A percentile compares a stretch with the other conserved stretches of the same genome.
Evolutionary conservation across 2,888 invertebrate genomes (phyloP).

Genomic region (Volucella inanis): DNA sequence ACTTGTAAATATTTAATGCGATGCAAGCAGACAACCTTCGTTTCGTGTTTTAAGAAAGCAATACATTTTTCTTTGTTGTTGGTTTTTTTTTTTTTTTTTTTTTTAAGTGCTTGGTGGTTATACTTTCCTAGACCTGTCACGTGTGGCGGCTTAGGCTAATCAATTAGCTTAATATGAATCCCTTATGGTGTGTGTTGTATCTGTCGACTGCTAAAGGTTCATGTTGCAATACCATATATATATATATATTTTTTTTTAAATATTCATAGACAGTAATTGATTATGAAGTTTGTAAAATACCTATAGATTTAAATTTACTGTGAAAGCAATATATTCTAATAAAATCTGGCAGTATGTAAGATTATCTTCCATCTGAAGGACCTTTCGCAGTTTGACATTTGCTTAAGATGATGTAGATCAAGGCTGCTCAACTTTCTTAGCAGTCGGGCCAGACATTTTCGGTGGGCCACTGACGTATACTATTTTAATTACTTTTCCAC

Average conservation of each 20-base stretch:
- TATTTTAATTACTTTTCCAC: no score
- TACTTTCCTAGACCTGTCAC: conserved; percentile 38
- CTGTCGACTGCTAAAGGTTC: conserved; percentile 2
- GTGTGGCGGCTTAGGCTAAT: conserved; percentile 41
- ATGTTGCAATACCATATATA: conserved; percentile 2
- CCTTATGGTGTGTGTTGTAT: conserved; percentile 10
- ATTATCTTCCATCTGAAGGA: no score
- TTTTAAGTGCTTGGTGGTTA: conserved; percentile 36
- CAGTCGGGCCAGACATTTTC: no score
- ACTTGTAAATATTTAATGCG: conserved; percentile 66
- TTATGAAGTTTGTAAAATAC: no score
- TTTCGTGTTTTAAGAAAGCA: conserved; percentile 45
- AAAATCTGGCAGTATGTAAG: no score
- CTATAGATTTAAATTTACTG: no score
- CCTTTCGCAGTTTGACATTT: no score
- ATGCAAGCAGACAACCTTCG: conserved; percentile 55
- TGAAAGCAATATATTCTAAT: no score
- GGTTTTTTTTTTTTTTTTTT: background rate
- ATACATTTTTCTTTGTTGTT: conserved; percentile 1
- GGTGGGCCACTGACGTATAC: no score
- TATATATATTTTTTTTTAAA: background rate
- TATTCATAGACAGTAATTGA: no score
- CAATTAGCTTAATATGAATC: conserved; percentile 52
- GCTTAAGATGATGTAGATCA: no score
- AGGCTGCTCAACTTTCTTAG: no score